These are phyloP conservation scores for Ophiothrix spiculata DNA, from an alignment of 35 echinoderm and acorn worm genomes.

Conservation along the genomic window DNA sequence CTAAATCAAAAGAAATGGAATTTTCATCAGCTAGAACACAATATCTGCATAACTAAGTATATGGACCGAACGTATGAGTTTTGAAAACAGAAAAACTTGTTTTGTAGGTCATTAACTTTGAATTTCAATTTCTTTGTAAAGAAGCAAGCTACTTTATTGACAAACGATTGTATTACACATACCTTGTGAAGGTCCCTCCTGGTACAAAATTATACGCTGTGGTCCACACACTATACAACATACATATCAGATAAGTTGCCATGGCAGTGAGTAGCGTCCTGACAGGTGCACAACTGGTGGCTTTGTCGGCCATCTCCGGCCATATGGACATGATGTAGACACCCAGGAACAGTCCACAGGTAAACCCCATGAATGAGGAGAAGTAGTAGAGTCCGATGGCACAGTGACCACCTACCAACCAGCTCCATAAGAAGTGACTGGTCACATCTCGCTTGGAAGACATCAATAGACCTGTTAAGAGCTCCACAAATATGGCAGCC, in stretches of 20 bases:
- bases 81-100: too few relatives aligned
- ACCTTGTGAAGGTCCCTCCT: conserved; percentile 56
- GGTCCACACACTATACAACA: conserved; percentile 71
- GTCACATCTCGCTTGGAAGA: conserved; percentile 69
- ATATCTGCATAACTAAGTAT: too few relatives aligned
- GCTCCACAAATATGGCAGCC: conserved; percentile 78
- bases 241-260: conserved; percentile 50
- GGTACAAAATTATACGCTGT: conserved; percentile 82
- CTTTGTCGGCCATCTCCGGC: conserved; percentile 82
- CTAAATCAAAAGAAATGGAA: too few relatives aligned
- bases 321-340: conserved; percentile 80
- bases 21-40: too few relatives aligned
- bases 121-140: too few relatives aligned
- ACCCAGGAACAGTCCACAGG: conserved; percentile 65
- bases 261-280: conserved; percentile 71
- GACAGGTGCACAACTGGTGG: conserved; percentile 75
- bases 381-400: conserved; percentile 71
- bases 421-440: conserved; percentile 87
- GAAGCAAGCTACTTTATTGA: too few relatives aligned
- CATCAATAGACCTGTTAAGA: conserved; percentile 79
- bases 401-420: conserved; percentile 89
- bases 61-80: too few relatives aligned
- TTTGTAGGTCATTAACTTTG: too few relatives aligned
- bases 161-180: too few relatives aligned
- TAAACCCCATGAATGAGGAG: conserved; percentile 33